phyloP scores from a whole-genome alignment of 2,888 invertebrate genomes.

The Psylliodes chrysocephalus region DNA sequence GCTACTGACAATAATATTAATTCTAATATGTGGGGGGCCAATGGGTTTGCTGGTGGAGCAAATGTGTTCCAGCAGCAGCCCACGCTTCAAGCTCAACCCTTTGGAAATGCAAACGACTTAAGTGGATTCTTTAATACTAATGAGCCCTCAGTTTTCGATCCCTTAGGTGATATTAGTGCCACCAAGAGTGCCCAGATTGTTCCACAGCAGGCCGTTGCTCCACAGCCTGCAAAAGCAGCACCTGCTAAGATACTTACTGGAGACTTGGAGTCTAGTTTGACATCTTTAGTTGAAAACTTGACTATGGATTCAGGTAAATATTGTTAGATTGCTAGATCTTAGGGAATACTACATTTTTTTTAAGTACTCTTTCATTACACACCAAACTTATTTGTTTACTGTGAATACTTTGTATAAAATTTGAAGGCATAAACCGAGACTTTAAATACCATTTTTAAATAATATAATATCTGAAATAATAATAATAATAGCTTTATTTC shows the following conservation, averaged over 20 bases:
- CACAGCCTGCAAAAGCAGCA: conserved; percentile 56
- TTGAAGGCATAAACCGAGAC: too few relatives aligned
- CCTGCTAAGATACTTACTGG: conserved; percentile 80
- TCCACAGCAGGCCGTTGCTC: conserved; percentile 53
- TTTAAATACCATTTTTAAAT: too few relatives aligned
- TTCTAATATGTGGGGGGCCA: conserved; percentile 57
- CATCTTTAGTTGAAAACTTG: conserved; percentile 92
- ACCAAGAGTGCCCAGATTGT: conserved; percentile 53
- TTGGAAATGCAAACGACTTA: conserved; percentile 61
- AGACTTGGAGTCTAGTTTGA: conserved; percentile 93
- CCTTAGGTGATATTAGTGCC: conserved; percentile 64
- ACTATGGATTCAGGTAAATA: conserved; percentile 76
- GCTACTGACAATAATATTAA: conserved; percentile 52
- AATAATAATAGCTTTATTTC: too few relatives aligned
- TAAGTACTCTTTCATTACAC: too few relatives aligned
- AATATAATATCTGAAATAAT: too few relatives aligned
- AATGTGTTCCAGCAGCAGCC: conserved; percentile 35
- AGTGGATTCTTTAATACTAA: conserved; percentile 66
- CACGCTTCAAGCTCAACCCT: conserved; percentile 42
- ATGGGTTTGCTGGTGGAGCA: conserved; percentile 52
- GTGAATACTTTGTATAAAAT: too few relatives aligned
- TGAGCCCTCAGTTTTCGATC: conserved; percentile 69
- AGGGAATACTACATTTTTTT: too few relatives aligned
- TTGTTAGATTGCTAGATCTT: too few relatives aligned
- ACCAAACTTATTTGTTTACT: too few relatives aligned